Conservation (phyloP, 1,140 invertebrate species). For the Drosophila leontia region DNA sequence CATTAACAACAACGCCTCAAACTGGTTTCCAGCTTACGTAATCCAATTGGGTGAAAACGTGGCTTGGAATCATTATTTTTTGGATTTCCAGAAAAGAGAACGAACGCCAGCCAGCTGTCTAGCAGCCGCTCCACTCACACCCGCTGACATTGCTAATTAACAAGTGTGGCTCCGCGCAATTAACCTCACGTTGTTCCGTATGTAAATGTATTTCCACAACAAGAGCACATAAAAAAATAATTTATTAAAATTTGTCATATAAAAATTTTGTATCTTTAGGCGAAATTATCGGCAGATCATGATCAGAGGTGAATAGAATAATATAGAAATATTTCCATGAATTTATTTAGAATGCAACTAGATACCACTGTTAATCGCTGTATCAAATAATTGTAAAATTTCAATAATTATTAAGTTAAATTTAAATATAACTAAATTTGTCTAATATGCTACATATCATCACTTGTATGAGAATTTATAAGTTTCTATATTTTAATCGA, state of each 20-base stretch:
- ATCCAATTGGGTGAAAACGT: conserved; percentile 58
- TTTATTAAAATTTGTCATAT: conserved; percentile 1
- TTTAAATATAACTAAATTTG: too few relatives aligned
- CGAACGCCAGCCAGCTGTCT: conserved; percentile 5
- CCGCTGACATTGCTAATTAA: conserved; percentile 69
- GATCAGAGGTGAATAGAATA: background rate
- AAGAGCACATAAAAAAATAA: conserved; percentile 30
- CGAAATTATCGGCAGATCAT: background rate
- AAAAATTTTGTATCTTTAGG: background rate
- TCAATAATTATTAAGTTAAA: too few relatives aligned
- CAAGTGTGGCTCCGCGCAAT: conserved; percentile 68
- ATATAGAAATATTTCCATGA: background rate
- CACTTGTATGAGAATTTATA: too few relatives aligned
- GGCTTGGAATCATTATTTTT: conserved; percentile 50
- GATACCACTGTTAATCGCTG: too few relatives aligned
- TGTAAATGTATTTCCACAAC: conserved; percentile 66
- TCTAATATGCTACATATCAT: too few relatives aligned
- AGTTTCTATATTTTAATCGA: too few relatives aligned
- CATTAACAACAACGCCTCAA: conserved; percentile 31
- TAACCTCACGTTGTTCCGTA: conserved; percentile 68
- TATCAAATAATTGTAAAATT: too few relatives aligned
- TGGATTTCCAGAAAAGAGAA: conserved; percentile 9
- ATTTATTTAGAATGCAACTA: too few relatives aligned
- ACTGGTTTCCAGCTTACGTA: conserved; percentile 76
- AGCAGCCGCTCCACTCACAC: conserved; percentile 9